phyloP scores from a whole-genome alignment of 2,888 invertebrate species.

The Eupithecia vulgata region DNA sequence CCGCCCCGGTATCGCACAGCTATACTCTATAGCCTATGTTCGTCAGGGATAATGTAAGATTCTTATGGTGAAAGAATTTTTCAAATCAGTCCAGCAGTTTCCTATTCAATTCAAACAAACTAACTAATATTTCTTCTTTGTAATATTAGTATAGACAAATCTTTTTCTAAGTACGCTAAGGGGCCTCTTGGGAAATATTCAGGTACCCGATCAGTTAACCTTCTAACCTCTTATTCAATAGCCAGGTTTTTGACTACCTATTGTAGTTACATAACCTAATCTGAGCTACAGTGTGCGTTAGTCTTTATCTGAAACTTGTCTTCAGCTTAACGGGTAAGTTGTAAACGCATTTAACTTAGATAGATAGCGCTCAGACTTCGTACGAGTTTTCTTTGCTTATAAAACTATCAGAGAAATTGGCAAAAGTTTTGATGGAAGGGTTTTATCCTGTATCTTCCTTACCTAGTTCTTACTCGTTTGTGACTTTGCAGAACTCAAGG shows the following conservation, averaged over 20 bases:
- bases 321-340: constrained; percentile 49
- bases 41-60: too few species aligned
- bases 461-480: not conserved
- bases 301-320: constrained; percentile 49
- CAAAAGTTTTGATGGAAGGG: constrained; percentile 40
- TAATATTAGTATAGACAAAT: too few species aligned
- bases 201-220: too few species aligned
- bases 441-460: constrained; percentile 15
- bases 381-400: constrained; percentile 49
- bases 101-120: too few species aligned
- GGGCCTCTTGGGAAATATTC: too few species aligned
- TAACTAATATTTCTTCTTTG: too few species aligned
- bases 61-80: too few species aligned
- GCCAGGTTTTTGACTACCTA: not conserved
- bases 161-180: too few species aligned
- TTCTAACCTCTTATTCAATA: not conserved
- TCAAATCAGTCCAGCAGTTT: too few species aligned
- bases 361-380: constrained; percentile 64
- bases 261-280: too few species aligned
- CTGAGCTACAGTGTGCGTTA: not conserved
- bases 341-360: constrained; percentile 68
- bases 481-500: not conserved
- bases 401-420: constrained; percentile 35
- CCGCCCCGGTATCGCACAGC: too few species aligned
- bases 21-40: too few species aligned